Conservation (phyloP, 2,797 vertebrate species). For the Paguma larvata region DNA sequence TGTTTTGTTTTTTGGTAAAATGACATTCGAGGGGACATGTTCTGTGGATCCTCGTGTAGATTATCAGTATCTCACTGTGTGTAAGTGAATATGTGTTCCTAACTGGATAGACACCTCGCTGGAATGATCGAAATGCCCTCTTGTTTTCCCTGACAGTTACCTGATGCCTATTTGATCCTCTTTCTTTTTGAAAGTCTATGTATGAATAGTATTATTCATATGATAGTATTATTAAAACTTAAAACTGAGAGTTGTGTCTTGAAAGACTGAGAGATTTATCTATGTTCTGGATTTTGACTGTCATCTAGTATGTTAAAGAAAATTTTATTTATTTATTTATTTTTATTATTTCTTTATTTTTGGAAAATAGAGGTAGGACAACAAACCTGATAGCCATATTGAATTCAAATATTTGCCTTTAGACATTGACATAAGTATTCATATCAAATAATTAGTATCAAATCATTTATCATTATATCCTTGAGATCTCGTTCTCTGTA, state of each 20-base stretch:
- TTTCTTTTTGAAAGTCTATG: slow-evolving; percentile 5
- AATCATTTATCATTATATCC: neutral
- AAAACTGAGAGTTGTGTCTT: neutral
- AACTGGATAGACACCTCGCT: neutral
- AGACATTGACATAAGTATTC: neutral
- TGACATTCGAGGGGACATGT: neutral
- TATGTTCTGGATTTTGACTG: neutral
- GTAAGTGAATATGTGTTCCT: neutral
- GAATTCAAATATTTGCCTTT: neutral
- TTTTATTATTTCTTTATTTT: no score
- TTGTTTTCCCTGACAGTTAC: slow-evolving; percentile 14
- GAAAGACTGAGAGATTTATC: slow-evolving; percentile 1
- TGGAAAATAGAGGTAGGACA: slow-evolving; percentile 1
- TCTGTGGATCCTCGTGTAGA: neutral
- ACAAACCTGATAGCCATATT: neutral
- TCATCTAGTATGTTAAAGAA: slow-evolving; percentile 29
- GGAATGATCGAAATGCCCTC: neutral
- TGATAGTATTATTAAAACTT: neutral
- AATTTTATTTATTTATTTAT: no score
- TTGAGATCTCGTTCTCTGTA: neutral
- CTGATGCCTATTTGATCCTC: slow-evolving; percentile 1
- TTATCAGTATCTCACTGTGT: neutral
- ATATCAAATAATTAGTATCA: neutral
- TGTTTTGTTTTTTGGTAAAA: neutral
- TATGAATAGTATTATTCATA: slow-evolving; percentile 7